These are phyloP conservation scores for Chorisops tibialis DNA, from an alignment of 2,888 invertebrate species.

Conservation along the genomic window DNA sequence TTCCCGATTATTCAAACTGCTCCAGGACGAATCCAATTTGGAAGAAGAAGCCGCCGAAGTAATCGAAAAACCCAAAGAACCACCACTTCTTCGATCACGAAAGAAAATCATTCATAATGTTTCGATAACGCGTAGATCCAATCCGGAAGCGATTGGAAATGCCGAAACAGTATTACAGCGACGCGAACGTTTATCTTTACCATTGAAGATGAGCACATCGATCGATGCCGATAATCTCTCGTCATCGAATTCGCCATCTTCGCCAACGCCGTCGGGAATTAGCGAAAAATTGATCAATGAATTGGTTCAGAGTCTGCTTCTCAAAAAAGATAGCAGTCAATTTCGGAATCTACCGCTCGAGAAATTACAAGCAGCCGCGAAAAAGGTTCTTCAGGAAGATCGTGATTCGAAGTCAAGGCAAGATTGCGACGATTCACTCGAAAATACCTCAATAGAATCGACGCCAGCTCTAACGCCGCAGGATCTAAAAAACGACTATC, in stretches of 20 bases:
- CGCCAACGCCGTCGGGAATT: constrained; percentile 50
- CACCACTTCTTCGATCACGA: constrained; percentile 37
- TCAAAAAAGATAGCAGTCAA: constrained; percentile 56
- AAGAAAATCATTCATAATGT: constrained; percentile 52
- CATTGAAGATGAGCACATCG: constrained; percentile 51
- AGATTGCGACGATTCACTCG: constrained; percentile 55
- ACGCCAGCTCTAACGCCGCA: constrained; percentile 55
- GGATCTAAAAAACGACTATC: constrained; percentile 50
- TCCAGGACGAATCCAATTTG: constrained; percentile 57
- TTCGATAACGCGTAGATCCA: constrained; percentile 50
- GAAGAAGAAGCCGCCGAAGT: constrained; percentile 25
- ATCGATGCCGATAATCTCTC: constrained; percentile 56
- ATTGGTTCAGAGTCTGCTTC: constrained; percentile 58
- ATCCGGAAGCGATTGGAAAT: constrained; percentile 44
- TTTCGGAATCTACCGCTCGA: constrained; percentile 58
- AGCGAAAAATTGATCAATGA: constrained; percentile 59
- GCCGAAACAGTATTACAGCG: constrained; percentile 52
- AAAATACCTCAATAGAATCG: constrained; percentile 52
- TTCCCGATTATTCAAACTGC: constrained; percentile 64
- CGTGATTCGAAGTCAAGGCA: too few species aligned
- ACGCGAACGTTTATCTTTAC: constrained; percentile 56
- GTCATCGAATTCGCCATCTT: constrained; percentile 55
- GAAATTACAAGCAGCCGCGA: constrained; percentile 58
- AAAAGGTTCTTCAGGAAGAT: constrained; percentile 58
- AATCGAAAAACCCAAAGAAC: constrained; percentile 42